Base-by-base conservation (phyloP, 2,888 invertebrate genomes). In the Trissoscelio sp. region DNA sequence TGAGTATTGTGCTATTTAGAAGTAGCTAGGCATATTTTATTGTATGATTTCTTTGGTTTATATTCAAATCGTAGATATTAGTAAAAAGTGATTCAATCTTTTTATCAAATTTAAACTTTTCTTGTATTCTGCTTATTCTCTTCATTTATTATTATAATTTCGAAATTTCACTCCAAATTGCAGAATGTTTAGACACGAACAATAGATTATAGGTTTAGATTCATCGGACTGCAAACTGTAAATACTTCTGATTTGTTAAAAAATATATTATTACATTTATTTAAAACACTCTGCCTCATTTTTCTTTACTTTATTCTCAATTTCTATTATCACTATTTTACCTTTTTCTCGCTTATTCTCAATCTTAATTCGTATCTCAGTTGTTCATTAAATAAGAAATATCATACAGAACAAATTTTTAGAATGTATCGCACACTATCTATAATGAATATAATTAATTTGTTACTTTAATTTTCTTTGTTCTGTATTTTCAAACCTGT, bases 21-120 rank as follows among this genome's bases (percentile, higher is more conserved):
- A 60, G 46, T 60, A 80, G 77, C 67, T 75, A 77, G 70, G 14
- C 57, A 22, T 55, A 67, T n/a, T 62, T 42, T 28, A 39, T 55
- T 74, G 51, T 60, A 69, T 79, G 67, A 64, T 81, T 78, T 66
- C 31, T 83, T 82, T 64, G 34, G 34, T 37, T 66, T 72, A 31
- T 74, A 57, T 53, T 60, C 12, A 48, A 48, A 22, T 66, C 57
- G 58, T 75, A 80, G 72, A 62, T 46, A 42, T 9, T 18, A 6
- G 20, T 55, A 55, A 14, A 44, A 24, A 48, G 16, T 58, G 37
- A 24, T 46, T n/a, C 11, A 46, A 24, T 31, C n/a, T 31, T 44
- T 24, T 24, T 16, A 14, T 37, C 18, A 22, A 14, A 37, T 67
- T 67, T 3, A 69, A 48, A n/a, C 31, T n/a, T 39, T 28, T 51